Evolutionary conservation across 2,797 vertebrate species (phyloP).

Genomic region (Hydrophis major): DNA sequence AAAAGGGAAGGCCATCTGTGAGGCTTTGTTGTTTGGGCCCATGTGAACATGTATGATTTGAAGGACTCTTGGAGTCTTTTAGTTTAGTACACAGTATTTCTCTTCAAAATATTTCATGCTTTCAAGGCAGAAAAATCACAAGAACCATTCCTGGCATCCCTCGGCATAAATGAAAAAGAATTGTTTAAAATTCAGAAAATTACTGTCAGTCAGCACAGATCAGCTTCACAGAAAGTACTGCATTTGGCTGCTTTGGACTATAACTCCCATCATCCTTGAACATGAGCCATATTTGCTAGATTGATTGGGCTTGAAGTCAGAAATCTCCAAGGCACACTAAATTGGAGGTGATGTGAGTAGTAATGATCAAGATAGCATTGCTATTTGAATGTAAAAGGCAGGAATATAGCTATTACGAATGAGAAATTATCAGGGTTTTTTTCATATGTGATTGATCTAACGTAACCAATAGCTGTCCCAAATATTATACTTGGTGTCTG

Average conservation of each 20-base stretch:
- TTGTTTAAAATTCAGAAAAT: background rate
- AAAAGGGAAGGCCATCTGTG: background rate
- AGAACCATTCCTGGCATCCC: too few species aligned
- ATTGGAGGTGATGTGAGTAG: background rate
- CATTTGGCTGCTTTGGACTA: background rate
- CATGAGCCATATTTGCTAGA: background rate
- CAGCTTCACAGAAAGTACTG: background rate
- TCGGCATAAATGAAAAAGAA: background rate
- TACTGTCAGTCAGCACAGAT: background rate
- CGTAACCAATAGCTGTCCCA: background rate
- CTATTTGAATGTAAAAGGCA: background rate
- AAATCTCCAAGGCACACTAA: background rate
- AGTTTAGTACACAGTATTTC: background rate
- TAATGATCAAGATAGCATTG: background rate
- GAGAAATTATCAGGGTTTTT: background rate
- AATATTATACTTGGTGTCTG: background rate
- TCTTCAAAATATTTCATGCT: background rate
- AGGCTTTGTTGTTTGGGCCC: background rate
- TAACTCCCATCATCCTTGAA: background rate
- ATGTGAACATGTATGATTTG: background rate
- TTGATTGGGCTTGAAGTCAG: background rate
- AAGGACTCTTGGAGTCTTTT: background rate
- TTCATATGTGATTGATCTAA: background rate
- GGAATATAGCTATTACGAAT: background rate
- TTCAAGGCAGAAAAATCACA: background rate